These are phyloP conservation scores for Microcebus griseorufus DNA, from an alignment of 2,113 vertebrate species.

Conservation along the genomic window DNA sequence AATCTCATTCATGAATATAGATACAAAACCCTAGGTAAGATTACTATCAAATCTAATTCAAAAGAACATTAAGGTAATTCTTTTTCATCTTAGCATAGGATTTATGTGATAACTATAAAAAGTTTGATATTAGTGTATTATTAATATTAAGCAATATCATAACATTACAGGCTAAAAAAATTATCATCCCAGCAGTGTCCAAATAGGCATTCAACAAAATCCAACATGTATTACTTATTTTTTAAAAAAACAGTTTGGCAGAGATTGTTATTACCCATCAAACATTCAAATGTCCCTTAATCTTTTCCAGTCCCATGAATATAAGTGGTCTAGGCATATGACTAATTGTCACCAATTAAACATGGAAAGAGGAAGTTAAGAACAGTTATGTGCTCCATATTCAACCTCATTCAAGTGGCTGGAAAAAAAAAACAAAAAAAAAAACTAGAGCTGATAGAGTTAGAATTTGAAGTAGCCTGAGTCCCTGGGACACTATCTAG, in stretches of 20 bases:
- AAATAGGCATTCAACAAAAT: background rate
- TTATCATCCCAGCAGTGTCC: background rate
- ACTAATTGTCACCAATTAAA: slow-evolving; percentile 16
- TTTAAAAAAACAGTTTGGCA: background rate
- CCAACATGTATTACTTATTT: background rate
- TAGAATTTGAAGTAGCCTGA: background rate
- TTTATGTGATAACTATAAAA: background rate
- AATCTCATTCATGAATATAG: background rate
- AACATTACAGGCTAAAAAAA: background rate
- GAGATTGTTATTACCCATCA: background rate
- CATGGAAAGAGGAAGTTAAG: background rate
- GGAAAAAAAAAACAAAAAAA: background rate
- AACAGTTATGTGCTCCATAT: background rate
- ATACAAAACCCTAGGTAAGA: background rate
- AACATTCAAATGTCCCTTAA: background rate
- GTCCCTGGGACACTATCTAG: background rate
- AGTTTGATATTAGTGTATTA: background rate
- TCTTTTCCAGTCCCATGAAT: background rate
- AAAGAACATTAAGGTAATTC: background rate
- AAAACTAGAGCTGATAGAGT: background rate
- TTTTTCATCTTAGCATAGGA: background rate
- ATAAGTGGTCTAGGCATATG: background rate
- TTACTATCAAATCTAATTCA: background rate
- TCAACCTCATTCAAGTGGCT: background rate
- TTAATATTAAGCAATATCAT: slow-evolving; percentile 33